Evolutionary conservation across 2,113 vertebrate genomes (phyloP), one percentile per base, ranked within the genome.

Genomic region (Gymnogyps californianus): DNA sequence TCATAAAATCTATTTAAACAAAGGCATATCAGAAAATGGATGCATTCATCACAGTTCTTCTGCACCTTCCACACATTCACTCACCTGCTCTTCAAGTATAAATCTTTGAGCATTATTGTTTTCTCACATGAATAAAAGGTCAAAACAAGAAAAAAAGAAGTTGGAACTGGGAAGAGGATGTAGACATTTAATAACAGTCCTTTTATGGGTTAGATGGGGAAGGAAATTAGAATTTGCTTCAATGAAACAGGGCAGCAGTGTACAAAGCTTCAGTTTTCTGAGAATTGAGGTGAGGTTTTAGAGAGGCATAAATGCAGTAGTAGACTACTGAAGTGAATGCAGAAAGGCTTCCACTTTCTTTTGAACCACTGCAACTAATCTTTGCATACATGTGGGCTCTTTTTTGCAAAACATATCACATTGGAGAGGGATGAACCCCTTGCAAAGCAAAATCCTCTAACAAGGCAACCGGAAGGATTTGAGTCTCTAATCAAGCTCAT

Each of bases 401-500:
- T 61, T 93, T 94, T 94, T 80, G 40, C 66, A 90, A 90, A 69
- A 92, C 16, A 1, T 77, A 61, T 89, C 46, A 59, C 40, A 89
- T 88, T 83, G 7, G 38, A 94, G 42, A 78, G 42, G 47, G 66
- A 69, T 83, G 78, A 91, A 58, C 49, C 49, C 54, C 90, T 83
- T 90, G 87, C 92, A 93, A 95, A 95, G 51, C 42, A 93, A 89
- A 96, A 89, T 42, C 11, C 22, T 69, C 67, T 95, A 81, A 83
- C 26, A 87, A 91, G 72, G n/a, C 55, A 88, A 36, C 88, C 42
- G 70, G 55, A 65, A 93, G 40, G 55, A 87, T 90, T 71, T 92
- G 55, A 93, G 86, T 75, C 71, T 89, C n/a, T 90, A 92, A 89
- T 75, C 4, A 49, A 94, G 55, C 55, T 93, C 54, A 81, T 71